A percentile compares a stretch with the other conserved stretches of the same genome.
phyloP scores from a whole-genome alignment of 1,140 invertebrate species.

The Meloidogyne hapla region DNA sequence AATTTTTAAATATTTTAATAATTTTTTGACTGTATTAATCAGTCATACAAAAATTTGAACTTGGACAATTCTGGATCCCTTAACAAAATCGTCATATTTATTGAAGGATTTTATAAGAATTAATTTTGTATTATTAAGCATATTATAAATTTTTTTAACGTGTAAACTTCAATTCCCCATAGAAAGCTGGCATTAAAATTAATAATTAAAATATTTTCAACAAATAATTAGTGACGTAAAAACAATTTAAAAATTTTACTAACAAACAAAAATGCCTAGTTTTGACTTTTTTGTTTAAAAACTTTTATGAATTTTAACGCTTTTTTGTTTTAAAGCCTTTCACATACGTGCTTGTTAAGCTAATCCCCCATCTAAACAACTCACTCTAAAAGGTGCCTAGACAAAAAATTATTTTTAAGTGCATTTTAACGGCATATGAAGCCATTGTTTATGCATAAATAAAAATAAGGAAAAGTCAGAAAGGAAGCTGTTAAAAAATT shows the following conservation, averaged over 20 bases:
- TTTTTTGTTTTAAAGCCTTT: background rate
- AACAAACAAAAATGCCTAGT: background rate
- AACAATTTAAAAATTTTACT: background rate
- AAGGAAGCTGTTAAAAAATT: background rate
- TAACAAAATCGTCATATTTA: no score
- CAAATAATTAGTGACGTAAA: background rate
- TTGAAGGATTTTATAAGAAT: no score
- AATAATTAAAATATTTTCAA: no score
- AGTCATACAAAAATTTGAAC: no score
- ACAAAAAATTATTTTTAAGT: background rate
- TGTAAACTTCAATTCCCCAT: no score
- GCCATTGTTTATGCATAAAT: background rate
- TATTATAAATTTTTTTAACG: no score
- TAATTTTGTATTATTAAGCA: no score
- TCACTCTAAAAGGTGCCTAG: no score
- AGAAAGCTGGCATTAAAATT: no score
- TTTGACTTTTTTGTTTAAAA: background rate
- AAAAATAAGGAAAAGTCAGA: background rate
- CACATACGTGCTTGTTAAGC: background rate
- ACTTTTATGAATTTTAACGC: background rate
- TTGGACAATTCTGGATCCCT: no score
- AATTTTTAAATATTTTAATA: no score
- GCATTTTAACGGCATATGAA: background rate
- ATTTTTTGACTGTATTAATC: no score
- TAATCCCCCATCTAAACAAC: background rate